These are phyloP conservation scores for Mechanitis messenoides DNA, from an alignment of 2,888 invertebrate genomes.

Conservation along the genomic window DNA sequence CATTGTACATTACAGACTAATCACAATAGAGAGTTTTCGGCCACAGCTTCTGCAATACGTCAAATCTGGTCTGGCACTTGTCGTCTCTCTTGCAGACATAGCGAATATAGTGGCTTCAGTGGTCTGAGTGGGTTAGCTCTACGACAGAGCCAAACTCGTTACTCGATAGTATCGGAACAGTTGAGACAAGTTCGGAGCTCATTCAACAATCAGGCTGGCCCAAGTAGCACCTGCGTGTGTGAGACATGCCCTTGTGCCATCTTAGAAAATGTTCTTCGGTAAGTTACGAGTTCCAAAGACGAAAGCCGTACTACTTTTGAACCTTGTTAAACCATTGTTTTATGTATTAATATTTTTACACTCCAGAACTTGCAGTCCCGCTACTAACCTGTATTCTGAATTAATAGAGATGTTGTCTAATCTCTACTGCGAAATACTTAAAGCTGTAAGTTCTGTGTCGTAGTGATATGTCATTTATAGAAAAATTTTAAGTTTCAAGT, in stretches of 20 bases:
- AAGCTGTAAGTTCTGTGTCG: conserved; percentile 32
- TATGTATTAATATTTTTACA: conserved; percentile 5
- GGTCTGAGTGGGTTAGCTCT: conserved; percentile 27
- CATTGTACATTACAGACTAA: conserved; percentile 31
- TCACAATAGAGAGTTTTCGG: conserved; percentile 35
- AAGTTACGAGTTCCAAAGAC: not conserved
- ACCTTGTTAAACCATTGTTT: conserved; percentile 25
- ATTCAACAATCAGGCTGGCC: not conserved
- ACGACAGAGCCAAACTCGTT: conserved; percentile 12
- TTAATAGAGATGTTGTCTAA: conserved; percentile 27
- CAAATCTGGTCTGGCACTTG: conserved; percentile 52
- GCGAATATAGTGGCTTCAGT: conserved; percentile 27
- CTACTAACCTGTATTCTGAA: conserved; percentile 31
- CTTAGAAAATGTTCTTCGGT: conserved; percentile 42
- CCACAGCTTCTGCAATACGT: conserved; percentile 41
- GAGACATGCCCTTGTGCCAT: conserved; percentile 45
- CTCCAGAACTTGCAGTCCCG: conserved; percentile 42
- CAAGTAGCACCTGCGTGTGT: conserved; percentile 40
- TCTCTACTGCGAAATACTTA: conserved; percentile 30
- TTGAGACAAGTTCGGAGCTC: conserved; percentile 6
- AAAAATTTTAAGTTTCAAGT: too few relatives aligned
- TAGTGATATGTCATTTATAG: not conserved
- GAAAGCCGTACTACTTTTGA: too few relatives aligned
- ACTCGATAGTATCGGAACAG: not conserved
- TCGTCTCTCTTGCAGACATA: conserved; percentile 39